These are phyloP conservation scores for Coecobrya sp. DNA, from an alignment of 2,888 invertebrate species.

Conservation along the genomic window DNA sequence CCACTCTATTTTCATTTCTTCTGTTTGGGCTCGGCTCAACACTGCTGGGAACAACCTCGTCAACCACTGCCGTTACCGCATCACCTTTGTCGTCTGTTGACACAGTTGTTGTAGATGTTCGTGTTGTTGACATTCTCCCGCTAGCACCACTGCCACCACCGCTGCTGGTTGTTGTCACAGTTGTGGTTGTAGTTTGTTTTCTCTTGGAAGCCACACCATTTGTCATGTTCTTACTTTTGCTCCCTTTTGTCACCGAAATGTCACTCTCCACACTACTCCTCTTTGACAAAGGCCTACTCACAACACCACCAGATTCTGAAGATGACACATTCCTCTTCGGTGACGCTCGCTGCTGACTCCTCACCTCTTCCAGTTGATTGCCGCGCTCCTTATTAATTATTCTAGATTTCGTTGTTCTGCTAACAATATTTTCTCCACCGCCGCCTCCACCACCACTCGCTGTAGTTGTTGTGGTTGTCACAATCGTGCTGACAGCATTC, in stretches of 20 bases:
- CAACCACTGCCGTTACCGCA: not conserved
- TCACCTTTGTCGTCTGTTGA: constrained; percentile 26
- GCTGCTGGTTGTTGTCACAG: constrained; percentile 65
- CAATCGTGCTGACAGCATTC: constrained; percentile 55
- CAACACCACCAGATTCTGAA: constrained; percentile 50
- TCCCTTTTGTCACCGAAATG: constrained; percentile 61
- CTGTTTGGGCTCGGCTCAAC: not conserved
- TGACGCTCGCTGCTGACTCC: constrained; percentile 50
- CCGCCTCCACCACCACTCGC: constrained; percentile 55
- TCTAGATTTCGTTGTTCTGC: constrained; percentile 55
- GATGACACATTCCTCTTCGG: constrained; percentile 56
- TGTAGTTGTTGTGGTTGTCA: constrained; percentile 77
- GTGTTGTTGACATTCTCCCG: constrained; percentile 54
- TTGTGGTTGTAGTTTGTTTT: constrained; percentile 73
- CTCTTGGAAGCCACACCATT: constrained; percentile 77
- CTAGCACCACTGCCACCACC: constrained; percentile 58
- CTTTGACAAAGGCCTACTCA: constrained; percentile 69
- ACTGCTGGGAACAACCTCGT: not conserved
- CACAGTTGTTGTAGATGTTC: constrained; percentile 53
- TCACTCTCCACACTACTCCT: constrained; percentile 78
- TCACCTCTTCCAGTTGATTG: constrained; percentile 67
- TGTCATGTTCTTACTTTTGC: constrained; percentile 63
- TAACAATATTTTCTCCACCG: constrained; percentile 29
- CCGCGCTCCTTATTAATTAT: constrained; percentile 71
- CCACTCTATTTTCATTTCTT: constrained; percentile 46